Base-by-base conservation (phyloP, 2,113 vertebrate genomes). In the Gnathonemus echidnorhynchus region DNA sequence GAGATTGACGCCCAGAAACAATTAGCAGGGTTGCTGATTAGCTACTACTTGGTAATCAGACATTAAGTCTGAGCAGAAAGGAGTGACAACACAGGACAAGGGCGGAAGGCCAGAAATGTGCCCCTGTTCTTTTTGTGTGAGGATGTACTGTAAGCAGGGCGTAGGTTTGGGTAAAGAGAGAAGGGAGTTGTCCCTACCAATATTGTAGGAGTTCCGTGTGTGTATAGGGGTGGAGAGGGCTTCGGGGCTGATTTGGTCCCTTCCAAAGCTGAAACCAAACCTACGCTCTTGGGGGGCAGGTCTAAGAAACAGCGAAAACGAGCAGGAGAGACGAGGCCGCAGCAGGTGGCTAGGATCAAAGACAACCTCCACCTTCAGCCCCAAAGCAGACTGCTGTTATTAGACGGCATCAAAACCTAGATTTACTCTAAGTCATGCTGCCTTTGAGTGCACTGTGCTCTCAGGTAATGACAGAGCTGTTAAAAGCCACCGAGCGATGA, bases 401-500 rank as follows among this genome's bases (percentile, higher is more conserved):
- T 83, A 45, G 35, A 83, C 8, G 19, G 15, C 77, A 83, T 45
- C 19, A 45, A 24, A 83, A 19, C 77, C 77, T 83, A 45, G 42
- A 45, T 83, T 83, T 45, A 19, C 77, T 45, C 35, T 42, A 39
- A 42, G 77, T 42, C 45, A 48, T n/a, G 45, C 21, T 46, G 42
- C 39, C 39, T 85, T 46, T 85, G 83, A 85, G 21, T 85, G 83
- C 39, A 85, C 83, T 85, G 83, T 46, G 83, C 83, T n/a, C 83
- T 85, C 42, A 45, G 83, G 45, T 48, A 48, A 49, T 24, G 83
- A n/a, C 83, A 45, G 83, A 48, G 35, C 83, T 10, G 45, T 48
- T 85, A 45, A 85, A 80, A 80, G 31, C 9, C 83, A 46, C 45
- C 1, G 83, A 85, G 19, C 10, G 0, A 48, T 48, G 45, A 85